Evolutionary conservation across 2,797 vertebrate genomes (phyloP).

Genomic region (Macropus fuliginosus): DNA sequence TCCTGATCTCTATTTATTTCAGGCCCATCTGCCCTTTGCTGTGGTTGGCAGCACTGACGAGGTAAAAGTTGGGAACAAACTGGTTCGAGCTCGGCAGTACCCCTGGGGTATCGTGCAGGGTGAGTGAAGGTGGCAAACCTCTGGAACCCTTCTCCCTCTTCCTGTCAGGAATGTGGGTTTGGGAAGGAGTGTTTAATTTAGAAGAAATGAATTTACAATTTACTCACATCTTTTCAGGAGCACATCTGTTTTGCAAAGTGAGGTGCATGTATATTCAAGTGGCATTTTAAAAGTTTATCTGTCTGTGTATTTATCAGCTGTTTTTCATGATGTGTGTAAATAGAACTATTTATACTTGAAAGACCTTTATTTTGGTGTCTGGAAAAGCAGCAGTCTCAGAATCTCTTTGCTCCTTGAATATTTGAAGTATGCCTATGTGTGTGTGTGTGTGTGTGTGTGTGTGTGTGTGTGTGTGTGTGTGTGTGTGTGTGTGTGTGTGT

Average conservation of each 20-base stretch:
- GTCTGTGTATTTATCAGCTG: background rate
- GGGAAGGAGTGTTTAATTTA: background rate
- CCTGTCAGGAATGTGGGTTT: background rate
- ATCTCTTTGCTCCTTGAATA: background rate
- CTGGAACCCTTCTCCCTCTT: background rate
- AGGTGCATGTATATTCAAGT: background rate
- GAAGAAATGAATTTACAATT: background rate
- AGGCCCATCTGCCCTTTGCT: conserved; percentile 98
- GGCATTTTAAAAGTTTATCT: background rate
- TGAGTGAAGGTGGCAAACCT: conserved; percentile 82
- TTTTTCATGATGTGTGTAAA: background rate
- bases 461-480: no score
- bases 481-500: background rate
- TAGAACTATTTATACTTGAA: background rate
- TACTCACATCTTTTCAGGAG: background rate
- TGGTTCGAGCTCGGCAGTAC: conserved; percentile 97
- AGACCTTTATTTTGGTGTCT: background rate
- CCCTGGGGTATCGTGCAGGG: conserved; percentile 99
- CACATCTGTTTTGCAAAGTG: background rate
- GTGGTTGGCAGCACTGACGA: conserved; percentile 98
- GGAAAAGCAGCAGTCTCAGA: background rate
- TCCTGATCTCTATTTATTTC: conserved; percentile 69
- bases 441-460: no score
- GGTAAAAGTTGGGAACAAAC: conserved; percentile 98
- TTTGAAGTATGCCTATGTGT: background rate